A percentile compares a stretch with the other conserved stretches of the same genome.
phyloP scores from a whole-genome alignment of 2,797 vertebrate species.

The Danio choprae region DNA sequence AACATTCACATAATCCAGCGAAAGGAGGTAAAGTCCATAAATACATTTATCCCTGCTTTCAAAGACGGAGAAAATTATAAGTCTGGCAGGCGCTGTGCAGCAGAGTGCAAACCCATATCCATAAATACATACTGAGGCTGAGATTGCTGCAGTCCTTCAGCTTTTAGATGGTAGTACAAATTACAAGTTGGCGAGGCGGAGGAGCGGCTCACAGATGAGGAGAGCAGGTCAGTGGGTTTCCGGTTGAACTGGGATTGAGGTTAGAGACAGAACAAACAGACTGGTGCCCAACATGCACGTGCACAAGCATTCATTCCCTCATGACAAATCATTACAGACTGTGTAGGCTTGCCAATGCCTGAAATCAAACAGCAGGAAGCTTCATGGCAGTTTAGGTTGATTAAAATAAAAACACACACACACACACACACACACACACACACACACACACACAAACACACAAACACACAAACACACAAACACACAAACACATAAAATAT shows the following conservation, averaged over 20 bases:
- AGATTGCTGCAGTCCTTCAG: conserved; percentile 34
- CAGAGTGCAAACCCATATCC: conserved; percentile 22
- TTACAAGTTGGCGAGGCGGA: conserved; percentile 52
- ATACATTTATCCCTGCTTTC: conserved; percentile 17
- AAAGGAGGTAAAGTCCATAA: not conserved
- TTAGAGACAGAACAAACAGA: conserved; percentile 22
- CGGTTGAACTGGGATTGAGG: conserved; percentile 32
- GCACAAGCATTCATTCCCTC: conserved; percentile 6
- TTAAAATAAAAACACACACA: not conserved
- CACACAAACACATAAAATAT: no score
- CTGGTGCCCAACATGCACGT: conserved; percentile 17
- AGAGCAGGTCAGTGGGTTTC: conserved; percentile 52
- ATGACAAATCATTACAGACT: not conserved
- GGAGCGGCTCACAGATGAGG: conserved; percentile 13
- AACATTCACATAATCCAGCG: conserved; percentile 28
- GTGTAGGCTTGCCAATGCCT: not conserved
- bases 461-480: no score
- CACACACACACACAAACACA: no score
- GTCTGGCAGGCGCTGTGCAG: not conserved
- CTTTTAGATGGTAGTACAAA: conserved; percentile 56
- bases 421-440: not conserved
- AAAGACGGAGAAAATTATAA: conserved; percentile 32
- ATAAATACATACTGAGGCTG: conserved; percentile 45
- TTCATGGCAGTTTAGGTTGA: not conserved
- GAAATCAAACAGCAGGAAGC: not conserved